Evolutionary conservation across 1,140 invertebrate species (phyloP), one percentile per base, ranked within the genome.

Genomic region (Galleria mellonella): DNA sequence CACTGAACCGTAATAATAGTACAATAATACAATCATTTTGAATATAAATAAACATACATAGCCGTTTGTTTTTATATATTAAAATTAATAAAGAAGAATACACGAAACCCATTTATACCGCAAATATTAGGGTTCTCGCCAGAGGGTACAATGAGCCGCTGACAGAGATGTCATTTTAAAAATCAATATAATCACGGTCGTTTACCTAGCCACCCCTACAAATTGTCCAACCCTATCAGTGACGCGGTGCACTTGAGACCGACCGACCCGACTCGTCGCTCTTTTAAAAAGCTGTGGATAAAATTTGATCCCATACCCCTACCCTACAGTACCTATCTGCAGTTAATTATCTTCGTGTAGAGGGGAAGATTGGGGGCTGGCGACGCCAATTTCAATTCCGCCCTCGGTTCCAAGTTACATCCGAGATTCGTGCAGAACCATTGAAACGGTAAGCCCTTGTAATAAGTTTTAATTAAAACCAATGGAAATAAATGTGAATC

Each of bases 381-480:
- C 55, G 60, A 58, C 61, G 62, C 63, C 53, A 70, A 64, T 72
- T 64, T 62, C 72, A 71, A 69, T 70, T 67, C 55, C 73, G 67
- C 65, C 72, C 67, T 23, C 43, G 50, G 48, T 40, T 28, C 47
- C 43, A 32, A 50, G 40, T 62, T 50, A 55, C 60, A 47, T 41
- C 43, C 57, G 62, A 72, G 62, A 77, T 68, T 64, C 59, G 51
- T 44, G 51, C 51, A 49, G 61, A 55, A 56, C 61, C 63, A 66
- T 68, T 60, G 62, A 59, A 61, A 75, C 59, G 63, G 58, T 61
- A 63, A 56, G 33, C 69, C 59, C 55, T 54, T 58, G 60, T 65
- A 77, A 78, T 77, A 73, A 71, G 65, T 72, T 78, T 78, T 82
- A 78, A 82, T 82, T 77, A 82, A 78, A 78, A 52, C 54, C 53